A percentile compares a stretch with the other conserved stretches of the same genome.
Conservation (phyloP, 2,797 vertebrate genomes). For the Vireo griseus region DNA sequence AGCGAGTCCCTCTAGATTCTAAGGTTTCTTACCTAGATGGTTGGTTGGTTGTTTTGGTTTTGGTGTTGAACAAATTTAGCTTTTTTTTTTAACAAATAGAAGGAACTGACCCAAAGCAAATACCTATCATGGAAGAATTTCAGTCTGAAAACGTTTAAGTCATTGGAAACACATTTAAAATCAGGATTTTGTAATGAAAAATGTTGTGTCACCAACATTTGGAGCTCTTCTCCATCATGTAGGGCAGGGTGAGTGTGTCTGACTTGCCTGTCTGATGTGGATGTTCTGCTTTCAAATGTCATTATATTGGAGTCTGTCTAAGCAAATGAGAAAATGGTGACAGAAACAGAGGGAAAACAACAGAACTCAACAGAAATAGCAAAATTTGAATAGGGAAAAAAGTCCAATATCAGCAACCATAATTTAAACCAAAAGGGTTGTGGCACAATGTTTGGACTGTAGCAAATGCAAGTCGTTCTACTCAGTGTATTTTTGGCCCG, state of each 20-base stretch:
- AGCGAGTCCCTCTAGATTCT: neutral
- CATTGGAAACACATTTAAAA: neutral
- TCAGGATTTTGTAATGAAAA: neutral
- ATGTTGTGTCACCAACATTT: neutral
- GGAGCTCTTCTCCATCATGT: neutral
- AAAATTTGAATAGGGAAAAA: neutral
- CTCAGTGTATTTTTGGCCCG: neutral
- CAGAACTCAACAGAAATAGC: neutral
- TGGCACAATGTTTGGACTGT: neutral
- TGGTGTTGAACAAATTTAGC: neutral
- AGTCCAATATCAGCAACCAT: neutral
- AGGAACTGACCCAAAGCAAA: neutral
- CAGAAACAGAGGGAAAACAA: neutral
- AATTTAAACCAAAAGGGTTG: neutral
- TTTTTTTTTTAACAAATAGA: neutral
- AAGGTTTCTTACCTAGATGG: neutral
- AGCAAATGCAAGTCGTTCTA: neutral
- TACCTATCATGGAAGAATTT: neutral
- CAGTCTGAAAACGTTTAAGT: neutral
- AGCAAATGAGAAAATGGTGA: neutral
- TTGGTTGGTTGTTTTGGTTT: neutral
- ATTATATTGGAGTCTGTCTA: neutral
- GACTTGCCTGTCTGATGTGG: neutral
- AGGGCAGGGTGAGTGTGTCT: neutral
- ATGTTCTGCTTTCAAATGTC: neutral